phyloP scores from a whole-genome alignment of 2,797 vertebrate species.

The Clangula hyemalis region DNA sequence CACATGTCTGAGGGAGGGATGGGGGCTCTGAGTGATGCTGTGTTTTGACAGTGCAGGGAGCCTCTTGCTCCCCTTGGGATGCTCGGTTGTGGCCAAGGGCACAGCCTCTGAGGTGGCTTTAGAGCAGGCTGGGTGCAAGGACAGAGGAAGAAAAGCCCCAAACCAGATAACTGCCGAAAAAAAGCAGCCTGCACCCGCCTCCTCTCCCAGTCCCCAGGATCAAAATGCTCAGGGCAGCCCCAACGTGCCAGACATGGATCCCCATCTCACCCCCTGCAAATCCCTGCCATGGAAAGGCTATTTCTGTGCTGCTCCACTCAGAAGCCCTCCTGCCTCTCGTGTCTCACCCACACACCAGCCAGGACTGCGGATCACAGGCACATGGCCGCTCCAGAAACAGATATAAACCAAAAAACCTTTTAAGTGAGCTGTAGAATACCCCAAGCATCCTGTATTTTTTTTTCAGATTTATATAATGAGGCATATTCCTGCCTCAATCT shows the following conservation, averaged over 20 bases:
- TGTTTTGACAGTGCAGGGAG: rapidly evolving
- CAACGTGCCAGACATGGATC: neutral
- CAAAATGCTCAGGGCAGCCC: neutral
- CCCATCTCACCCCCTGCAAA: neutral
- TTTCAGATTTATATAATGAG: neutral
- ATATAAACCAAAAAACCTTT: neutral
- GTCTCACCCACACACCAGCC: rapidly evolving
- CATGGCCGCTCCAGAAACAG: neutral
- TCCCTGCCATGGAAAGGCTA: neutral
- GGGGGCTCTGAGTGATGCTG: rapidly evolving
- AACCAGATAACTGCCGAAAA: neutral
- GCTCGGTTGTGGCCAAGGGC: rapidly evolving
- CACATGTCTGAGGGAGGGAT: neutral
- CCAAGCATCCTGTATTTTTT: neutral
- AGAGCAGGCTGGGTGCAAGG: neutral
- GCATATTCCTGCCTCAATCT: neutral
- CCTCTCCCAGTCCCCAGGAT: neutral
- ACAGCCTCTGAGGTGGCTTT: neutral
- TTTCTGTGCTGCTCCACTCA: rapidly evolving
- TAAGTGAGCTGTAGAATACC: neutral
- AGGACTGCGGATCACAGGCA: neutral
- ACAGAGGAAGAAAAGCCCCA: neutral
- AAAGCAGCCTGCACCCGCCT: neutral
- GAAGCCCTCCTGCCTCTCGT: neutral
- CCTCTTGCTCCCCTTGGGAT: neutral